Evolutionary conservation across 2,113 vertebrate species (phyloP).

Genomic region (Naja naja): DNA sequence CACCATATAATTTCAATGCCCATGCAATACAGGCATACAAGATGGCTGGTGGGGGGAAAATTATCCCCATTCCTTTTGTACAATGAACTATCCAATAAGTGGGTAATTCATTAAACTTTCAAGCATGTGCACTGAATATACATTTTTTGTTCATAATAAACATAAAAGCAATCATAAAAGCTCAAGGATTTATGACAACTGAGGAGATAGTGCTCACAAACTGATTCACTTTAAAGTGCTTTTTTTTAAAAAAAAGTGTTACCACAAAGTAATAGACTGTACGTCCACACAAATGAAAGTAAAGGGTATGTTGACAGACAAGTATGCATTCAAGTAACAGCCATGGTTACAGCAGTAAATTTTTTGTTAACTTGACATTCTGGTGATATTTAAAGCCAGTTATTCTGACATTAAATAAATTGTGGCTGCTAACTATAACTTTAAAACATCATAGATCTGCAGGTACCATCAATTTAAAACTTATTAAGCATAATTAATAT

Average conservation of each 20-base stretch:
- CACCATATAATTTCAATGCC: not conserved
- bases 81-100: not conserved
- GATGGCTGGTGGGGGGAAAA: not conserved
- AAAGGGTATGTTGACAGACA: slow-evolving; percentile 14
- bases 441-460: not conserved
- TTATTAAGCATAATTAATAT: slow-evolving; percentile 8
- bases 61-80: not conserved
- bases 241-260: not conserved
- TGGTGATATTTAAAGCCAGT: not conserved
- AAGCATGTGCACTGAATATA: not conserved
- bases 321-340: not conserved
- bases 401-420: slow-evolving; percentile 19
- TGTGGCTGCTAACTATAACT: slow-evolving; percentile 15
- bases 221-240: not conserved
- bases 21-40: not conserved
- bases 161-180: not conserved
- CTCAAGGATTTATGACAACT: not conserved
- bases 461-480: slow-evolving; percentile 4
- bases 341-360: not conserved
- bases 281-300: not conserved
- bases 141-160: not conserved
- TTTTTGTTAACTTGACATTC: not conserved
- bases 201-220: not conserved
- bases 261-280: not conserved
- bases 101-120: not conserved